These are phyloP conservation scores for Ophion costatus DNA, from an alignment of 2,888 invertebrate species.

Conservation along the genomic window DNA sequence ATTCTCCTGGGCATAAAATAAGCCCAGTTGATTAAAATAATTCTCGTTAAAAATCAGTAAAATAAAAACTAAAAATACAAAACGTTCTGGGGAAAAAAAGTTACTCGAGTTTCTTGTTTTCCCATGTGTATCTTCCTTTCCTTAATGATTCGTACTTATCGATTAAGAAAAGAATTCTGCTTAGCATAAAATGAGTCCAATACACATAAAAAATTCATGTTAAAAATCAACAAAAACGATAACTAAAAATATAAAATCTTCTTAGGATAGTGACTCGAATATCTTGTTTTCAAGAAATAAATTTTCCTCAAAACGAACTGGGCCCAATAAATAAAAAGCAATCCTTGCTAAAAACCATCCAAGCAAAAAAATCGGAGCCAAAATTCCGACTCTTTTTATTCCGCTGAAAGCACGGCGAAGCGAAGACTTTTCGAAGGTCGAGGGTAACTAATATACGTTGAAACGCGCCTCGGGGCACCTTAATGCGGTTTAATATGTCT, in stretches of 20 bases:
- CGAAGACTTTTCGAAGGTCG: conserved; percentile 9
- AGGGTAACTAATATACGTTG: conserved; percentile 27
- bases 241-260: background rate
- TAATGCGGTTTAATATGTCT: conserved; percentile 60
- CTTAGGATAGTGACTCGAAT: background rate
- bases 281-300: too few relatives aligned
- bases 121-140: background rate
- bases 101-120: background rate
- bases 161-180: too few relatives aligned
- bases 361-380: too few relatives aligned
- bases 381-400: background rate
- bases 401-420: background rate
- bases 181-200: too few relatives aligned
- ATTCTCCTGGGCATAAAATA: background rate
- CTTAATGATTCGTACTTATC: too few relatives aligned
- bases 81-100: background rate
- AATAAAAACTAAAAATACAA: background rate
- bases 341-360: too few relatives aligned
- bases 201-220: background rate
- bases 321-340: too few relatives aligned
- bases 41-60: background rate
- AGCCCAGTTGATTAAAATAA: background rate
- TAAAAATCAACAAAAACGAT: background rate
- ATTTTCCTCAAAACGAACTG: too few relatives aligned
- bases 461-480: conserved; percentile 47